phyloP scores from a whole-genome alignment of 1,140 invertebrate genomes.

The Drosophila tani region DNA sequence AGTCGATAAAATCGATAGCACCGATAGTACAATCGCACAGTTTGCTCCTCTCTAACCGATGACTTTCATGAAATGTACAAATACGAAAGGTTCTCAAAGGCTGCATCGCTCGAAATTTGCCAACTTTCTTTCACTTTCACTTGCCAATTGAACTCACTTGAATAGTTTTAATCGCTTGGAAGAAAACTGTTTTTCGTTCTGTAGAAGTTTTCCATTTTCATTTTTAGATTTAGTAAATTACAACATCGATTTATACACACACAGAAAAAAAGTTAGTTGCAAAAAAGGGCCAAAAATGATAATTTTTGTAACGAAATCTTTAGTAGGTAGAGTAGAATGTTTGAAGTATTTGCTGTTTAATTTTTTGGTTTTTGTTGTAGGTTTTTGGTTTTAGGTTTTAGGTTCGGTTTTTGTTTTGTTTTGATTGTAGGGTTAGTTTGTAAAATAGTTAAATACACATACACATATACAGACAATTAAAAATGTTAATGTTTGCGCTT shows the following conservation, averaged over 20 bases:
- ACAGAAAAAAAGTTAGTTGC: slow-evolving; percentile 77
- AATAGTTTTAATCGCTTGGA: slow-evolving; percentile 60
- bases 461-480: slow-evolving; percentile 76
- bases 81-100: slow-evolving; percentile 8
- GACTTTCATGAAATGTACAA: slow-evolving; percentile 30
- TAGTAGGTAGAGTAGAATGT: slow-evolving; percentile 31
- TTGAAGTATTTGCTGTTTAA: slow-evolving; percentile 34
- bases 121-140: slow-evolving; percentile 71
- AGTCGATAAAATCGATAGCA: slow-evolving; percentile 20
- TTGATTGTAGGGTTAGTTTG: slow-evolving; percentile 42
- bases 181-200: slow-evolving; percentile 70
- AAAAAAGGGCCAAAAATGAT: slow-evolving; percentile 68
- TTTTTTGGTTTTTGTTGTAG: slow-evolving; percentile 38
- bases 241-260: slow-evolving; percentile 83
- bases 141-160: slow-evolving; percentile 85
- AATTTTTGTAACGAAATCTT: slow-evolving; percentile 55
- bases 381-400: slow-evolving; percentile 30
- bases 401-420: slow-evolving; percentile 35
- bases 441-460: slow-evolving; percentile 68
- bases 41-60: slow-evolving; percentile 27
- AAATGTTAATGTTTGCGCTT: slow-evolving; percentile 56
- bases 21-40: slow-evolving; percentile 17
- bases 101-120: slow-evolving; percentile 60
- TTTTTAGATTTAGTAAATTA: slow-evolving; percentile 71
- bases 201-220: slow-evolving; percentile 71